Evolutionary conservation across 2,888 invertebrate genomes (phyloP).

Genomic region (Tuta absoluta): DNA sequence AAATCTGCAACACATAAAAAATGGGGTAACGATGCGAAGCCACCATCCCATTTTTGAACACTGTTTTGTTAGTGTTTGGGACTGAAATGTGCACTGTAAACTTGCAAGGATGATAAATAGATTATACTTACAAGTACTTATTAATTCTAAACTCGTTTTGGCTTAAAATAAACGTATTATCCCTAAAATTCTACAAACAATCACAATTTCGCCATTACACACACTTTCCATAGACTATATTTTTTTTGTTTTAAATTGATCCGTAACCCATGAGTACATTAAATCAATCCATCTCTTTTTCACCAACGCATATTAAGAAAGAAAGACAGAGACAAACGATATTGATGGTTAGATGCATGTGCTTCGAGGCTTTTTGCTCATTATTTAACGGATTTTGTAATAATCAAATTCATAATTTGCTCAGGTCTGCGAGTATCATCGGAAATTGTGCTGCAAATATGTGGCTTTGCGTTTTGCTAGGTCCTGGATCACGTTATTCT

Average conservation of each 20-base stretch:
- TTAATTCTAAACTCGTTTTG: slow-evolving; percentile 32
- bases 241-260: slow-evolving; percentile 18
- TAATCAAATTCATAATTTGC: too few species aligned
- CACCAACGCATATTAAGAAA: neutral
- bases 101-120: neutral
- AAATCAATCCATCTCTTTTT: neutral
- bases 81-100: neutral
- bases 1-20: slow-evolving; percentile 41
- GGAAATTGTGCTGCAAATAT: too few species aligned
- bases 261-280: neutral
- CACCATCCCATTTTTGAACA: neutral
- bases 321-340: neutral
- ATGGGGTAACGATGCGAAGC: slow-evolving; percentile 23
- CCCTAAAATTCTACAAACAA: slow-evolving; percentile 54
- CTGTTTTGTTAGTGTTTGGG: neutral
- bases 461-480: too few species aligned
- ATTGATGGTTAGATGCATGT: neutral
- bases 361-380: neutral
- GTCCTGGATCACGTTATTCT: too few species aligned
- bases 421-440: too few species aligned
- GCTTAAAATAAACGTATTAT: slow-evolving; percentile 36
- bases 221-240: slow-evolving; percentile 41
- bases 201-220: slow-evolving; percentile 66
- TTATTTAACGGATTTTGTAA: neutral
- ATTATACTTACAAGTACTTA: slow-evolving; percentile 32